Evolutionary conservation across 2,797 vertebrate species (phyloP), one percentile per base, ranked within the genome.

Genomic region (Cichlasoma orientale): DNA sequence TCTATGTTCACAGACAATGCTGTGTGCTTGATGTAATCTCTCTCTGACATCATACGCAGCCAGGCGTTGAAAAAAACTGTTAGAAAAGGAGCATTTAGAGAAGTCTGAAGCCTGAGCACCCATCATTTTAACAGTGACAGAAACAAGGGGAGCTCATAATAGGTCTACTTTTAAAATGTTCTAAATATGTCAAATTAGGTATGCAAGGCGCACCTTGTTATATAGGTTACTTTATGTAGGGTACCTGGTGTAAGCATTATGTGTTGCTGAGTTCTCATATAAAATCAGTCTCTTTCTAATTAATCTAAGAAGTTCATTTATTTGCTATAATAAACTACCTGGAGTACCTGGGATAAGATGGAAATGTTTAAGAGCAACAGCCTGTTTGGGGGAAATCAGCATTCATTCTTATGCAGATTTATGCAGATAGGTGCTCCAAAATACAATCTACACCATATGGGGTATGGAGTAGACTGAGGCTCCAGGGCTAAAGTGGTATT

Each of bases 371-470:
- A 66, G 44, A 66, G 14, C 18, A 27, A 66, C 61, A 18, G 61
- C 9, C 14, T 47, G 18, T 66, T 66, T 47, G 41, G 61, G 61
- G 61, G 41, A 29, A 66, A 27, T 27, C 61, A n/a, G 23, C 16
- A 47, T 66, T 47, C 23, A 66, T 66, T 47, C 23, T n/a, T 66
- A 66, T 66, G 41, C 10, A 66, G 41, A 66, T 66, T 47, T 66
- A 66, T 66, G 61, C 61, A 47, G 61, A 44, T 66, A 29, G 23
- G 7, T 66, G 23, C 41, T 66, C 16, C 16, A 19, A 29, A 44
- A 66, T 47, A 47, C 23, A 66, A 47, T 47, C 10, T 19, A 66
- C 41, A 66, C 61, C 23, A 66, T 47, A 66, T 66, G 61, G 23
- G 61, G 61, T 38, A 38, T 59, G 58, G 58, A 38, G 21, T 29